Conservation (phyloP, 2,113 vertebrate species). For the Pseudois nayaur region DNA sequence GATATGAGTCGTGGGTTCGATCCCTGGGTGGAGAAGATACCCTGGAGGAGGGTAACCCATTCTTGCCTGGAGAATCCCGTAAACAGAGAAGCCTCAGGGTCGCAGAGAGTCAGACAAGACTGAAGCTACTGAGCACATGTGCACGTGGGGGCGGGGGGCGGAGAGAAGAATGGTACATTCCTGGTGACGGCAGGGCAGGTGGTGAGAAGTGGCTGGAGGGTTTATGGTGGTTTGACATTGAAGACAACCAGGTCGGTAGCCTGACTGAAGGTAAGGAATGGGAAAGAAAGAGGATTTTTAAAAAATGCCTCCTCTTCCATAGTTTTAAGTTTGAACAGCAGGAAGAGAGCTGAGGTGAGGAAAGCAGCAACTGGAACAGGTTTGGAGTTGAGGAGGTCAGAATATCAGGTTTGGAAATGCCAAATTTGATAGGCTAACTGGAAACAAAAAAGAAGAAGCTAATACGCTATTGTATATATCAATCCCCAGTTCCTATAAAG, state of each 20-base stretch:
- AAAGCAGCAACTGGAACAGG: not conserved
- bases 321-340: not conserved
- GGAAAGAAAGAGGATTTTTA: not conserved
- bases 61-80: not conserved
- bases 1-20: not conserved
- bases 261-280: not conserved
- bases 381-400: not conserved
- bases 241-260: not conserved
- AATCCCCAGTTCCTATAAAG: not conserved
- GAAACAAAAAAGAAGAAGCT: not conserved
- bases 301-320: not conserved
- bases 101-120: not conserved
- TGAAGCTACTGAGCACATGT: not conserved
- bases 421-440: not conserved
- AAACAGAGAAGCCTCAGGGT: not conserved
- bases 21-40: not conserved
- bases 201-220: not conserved
- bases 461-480: fast-evolving
- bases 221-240: not conserved
- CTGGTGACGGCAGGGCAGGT: fast-evolving
- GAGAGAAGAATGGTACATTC: fast-evolving
- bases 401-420: not conserved
- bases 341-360: not conserved
- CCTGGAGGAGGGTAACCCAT: not conserved
- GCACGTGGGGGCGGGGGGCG: not conserved